Conservation (phyloP, 2,888 invertebrate species). For the Polylopha cassiicola region DNA sequence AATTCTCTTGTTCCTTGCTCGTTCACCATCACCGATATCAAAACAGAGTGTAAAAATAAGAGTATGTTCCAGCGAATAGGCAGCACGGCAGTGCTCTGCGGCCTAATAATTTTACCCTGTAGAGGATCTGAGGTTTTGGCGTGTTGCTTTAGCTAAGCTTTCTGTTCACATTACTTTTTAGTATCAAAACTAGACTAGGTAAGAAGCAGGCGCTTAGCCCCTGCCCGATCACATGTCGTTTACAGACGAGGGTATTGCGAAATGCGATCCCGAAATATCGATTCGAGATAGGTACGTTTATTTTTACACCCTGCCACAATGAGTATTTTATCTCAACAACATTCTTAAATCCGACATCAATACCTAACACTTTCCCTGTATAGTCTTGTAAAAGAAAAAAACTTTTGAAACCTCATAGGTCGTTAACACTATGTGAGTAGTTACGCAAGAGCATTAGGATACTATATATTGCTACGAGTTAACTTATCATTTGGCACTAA, state of each 20-base stretch:
- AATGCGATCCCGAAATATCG: slow-evolving; percentile 6
- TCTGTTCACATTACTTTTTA: slow-evolving; percentile 29
- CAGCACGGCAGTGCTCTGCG: slow-evolving; percentile 7
- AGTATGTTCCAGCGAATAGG: slow-evolving; percentile 26
- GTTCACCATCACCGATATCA: slow-evolving; percentile 59
- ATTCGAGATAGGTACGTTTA: slow-evolving; percentile 37
- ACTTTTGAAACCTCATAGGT: slow-evolving; percentile 74
- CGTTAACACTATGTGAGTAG: slow-evolving; percentile 73
- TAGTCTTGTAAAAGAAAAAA: slow-evolving; percentile 77
- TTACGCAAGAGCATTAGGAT: slow-evolving; percentile 74
- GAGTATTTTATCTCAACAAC: slow-evolving; percentile 75
- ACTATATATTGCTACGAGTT: slow-evolving; percentile 75
- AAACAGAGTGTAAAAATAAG: slow-evolving; percentile 71
- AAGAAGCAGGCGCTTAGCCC: slow-evolving; percentile 20
- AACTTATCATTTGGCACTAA: slow-evolving; percentile 78
- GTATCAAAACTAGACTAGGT: slow-evolving; percentile 44
- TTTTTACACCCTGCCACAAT: slow-evolving; percentile 69
- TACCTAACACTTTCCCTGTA: slow-evolving; percentile 76
- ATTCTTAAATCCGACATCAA: slow-evolving; percentile 39
- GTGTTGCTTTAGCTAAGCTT: slow-evolving; percentile 23
- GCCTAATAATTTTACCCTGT: slow-evolving; percentile 33
- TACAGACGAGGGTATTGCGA: slow-evolving; percentile 7
- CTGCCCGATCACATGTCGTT: slow-evolving; percentile 13
- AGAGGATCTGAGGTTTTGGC: slow-evolving; percentile 30
- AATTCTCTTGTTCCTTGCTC: slow-evolving; percentile 77